These are phyloP conservation scores for Aspidiotus destructor DNA, from an alignment of 2,888 invertebrate species.

Conservation along the genomic window DNA sequence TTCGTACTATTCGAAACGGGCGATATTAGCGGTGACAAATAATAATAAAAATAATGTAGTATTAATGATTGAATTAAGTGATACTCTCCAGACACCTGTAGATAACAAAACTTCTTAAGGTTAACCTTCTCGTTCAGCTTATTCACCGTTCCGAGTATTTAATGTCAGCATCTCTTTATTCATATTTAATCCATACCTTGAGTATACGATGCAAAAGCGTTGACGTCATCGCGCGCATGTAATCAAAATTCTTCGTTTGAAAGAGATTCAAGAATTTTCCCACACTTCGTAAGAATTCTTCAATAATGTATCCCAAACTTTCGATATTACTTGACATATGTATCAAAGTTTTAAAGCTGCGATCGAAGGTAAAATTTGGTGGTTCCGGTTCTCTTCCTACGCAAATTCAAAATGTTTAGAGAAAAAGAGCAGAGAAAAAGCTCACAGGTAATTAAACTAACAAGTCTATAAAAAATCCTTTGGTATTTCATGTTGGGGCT, in stretches of 20 bases:
- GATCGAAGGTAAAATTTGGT: constrained; percentile 40
- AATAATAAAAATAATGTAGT: too few species aligned
- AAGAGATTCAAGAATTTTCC: constrained; percentile 43
- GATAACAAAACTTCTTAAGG: too few species aligned
- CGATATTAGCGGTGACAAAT: too few species aligned
- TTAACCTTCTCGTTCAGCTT: too few species aligned
- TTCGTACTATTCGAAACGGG: too few species aligned
- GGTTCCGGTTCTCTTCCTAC: constrained; percentile 26
- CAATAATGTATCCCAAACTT: constrained; percentile 48
- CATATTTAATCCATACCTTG: constrained; percentile 41
- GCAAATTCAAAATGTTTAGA: constrained; percentile 14
- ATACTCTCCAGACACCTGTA: too few species aligned
- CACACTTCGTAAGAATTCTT: constrained; percentile 44
- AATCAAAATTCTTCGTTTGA: constrained; percentile 43
- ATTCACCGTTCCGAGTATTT: too few species aligned
- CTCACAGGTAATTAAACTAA: neutral
- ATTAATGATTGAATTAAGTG: too few species aligned
- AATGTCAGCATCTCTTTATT: too few species aligned
- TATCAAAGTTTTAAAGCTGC: constrained; percentile 47
- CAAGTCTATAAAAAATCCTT: too few species aligned
- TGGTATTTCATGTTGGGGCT: too few species aligned
- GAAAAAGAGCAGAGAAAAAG: too few species aligned
- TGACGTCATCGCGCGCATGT: constrained; percentile 44
- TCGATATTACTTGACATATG: constrained; percentile 50
- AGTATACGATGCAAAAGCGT: constrained; percentile 45